Percentiles rank a stretch among this genome's conserved stretches.
phyloP scores from a whole-genome alignment of 2,888 invertebrate genomes.

The Drosophila koepferae region DNA sequence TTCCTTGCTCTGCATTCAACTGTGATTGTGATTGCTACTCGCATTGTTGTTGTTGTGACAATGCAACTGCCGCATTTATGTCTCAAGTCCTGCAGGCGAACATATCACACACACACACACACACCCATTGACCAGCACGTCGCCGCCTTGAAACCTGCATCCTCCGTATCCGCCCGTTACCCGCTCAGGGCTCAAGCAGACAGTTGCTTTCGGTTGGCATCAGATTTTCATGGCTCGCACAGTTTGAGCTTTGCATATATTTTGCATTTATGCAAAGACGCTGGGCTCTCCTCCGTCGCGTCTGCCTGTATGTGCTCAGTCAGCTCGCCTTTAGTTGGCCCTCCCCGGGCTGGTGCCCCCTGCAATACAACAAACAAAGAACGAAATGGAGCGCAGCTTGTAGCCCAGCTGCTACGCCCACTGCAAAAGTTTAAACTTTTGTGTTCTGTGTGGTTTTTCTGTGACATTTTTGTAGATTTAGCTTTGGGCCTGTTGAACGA shows the following conservation, averaged over 20 bases:
- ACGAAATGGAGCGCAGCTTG: conserved; percentile 64
- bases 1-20: conserved; percentile 4
- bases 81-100: conserved; percentile 52
- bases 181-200: conserved; percentile 28
- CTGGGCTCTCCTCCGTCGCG: neutral
- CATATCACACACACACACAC: conserved; percentile 36
- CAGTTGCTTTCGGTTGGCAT: conserved; percentile 53
- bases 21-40: conserved; percentile 12
- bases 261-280: conserved; percentile 73
- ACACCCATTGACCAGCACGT: conserved; percentile 18
- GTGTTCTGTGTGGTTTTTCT: conserved; percentile 68
- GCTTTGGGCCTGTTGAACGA: conserved; percentile 42
- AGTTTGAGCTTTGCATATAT: conserved; percentile 69
- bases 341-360: neutral
- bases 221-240: conserved; percentile 54
- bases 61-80: conserved; percentile 57
- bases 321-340: neutral
- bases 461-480: conserved; percentile 70
- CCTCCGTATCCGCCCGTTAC: neutral
- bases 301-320: conserved; percentile 3
- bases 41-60: conserved; percentile 17
- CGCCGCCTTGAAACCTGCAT: conserved; percentile 9
- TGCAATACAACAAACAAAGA: conserved; percentile 37
- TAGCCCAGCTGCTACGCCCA: conserved; percentile 49
- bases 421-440: conserved; percentile 65